phyloP scores from a whole-genome alignment of 2,888 invertebrate species.

The Orthonychiurus folsomi region DNA sequence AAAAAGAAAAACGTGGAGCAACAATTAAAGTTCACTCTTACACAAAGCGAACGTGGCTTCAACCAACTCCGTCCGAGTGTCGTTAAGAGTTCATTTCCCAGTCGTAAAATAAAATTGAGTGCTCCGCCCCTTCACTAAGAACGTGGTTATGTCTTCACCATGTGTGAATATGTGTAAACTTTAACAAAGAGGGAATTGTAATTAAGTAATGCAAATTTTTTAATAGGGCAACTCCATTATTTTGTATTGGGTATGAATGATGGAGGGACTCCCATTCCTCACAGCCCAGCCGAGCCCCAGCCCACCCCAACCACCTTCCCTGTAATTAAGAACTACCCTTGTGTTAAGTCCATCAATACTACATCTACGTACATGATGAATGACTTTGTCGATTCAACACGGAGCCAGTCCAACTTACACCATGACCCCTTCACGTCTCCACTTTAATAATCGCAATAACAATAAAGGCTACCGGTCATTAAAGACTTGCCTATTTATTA shows the following conservation, averaged over 20 bases:
- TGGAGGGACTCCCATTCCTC: not conserved
- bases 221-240: not conserved
- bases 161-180: not conserved
- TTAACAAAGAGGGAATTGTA: not conserved
- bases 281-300: no score
- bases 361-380: not conserved
- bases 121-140: not conserved
- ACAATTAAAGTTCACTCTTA: not conserved
- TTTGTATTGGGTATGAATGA: not conserved
- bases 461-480: slow-evolving; percentile 17
- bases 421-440: not conserved
- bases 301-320: not conserved
- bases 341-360: not conserved
- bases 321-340: slow-evolving; percentile 1
- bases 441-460: slow-evolving; percentile 9
- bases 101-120: not conserved
- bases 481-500: slow-evolving; percentile 11
- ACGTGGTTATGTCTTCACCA: no score
- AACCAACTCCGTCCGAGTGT: no score
- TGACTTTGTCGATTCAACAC: slow-evolving; percentile 2
- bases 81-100: slow-evolving; percentile 1
- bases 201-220: slow-evolving; percentile 1
- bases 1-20: not conserved
- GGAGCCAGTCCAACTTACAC: not conserved
- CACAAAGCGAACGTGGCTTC: not conserved